Conservation (phyloP, 2,797 vertebrate genomes). For the Oreonectes daqikongensis region DNA sequence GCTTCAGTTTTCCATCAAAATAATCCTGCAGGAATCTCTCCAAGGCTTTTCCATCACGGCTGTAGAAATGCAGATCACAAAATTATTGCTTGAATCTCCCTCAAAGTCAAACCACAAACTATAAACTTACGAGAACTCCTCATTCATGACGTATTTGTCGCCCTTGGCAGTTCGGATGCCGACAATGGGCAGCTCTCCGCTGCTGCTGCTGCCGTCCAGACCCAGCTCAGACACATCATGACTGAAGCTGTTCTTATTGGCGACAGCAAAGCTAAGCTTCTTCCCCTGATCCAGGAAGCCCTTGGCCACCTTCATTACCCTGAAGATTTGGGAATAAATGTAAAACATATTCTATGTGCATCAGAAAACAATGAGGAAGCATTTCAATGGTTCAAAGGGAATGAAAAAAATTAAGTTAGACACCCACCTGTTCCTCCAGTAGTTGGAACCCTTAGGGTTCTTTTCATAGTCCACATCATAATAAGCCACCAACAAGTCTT, state of each 20-base stretch:
- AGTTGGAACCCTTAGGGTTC: slow-evolving; percentile 97
- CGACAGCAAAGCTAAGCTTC: slow-evolving; percentile 88
- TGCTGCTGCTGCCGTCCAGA: slow-evolving; percentile 76
- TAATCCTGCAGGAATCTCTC: slow-evolving; percentile 92
- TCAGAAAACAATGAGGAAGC: background rate
- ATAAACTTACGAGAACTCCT: slow-evolving; percentile 91
- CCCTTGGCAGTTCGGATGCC: slow-evolving; percentile 88
- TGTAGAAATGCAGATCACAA: slow-evolving; percentile 62
- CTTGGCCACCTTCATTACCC: slow-evolving; percentile 97
- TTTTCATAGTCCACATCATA: slow-evolving; percentile 96
- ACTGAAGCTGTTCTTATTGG: slow-evolving; percentile 84
- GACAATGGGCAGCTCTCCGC: slow-evolving; percentile 87
- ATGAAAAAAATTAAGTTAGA: background rate
- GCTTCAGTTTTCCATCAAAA: slow-evolving; percentile 91
- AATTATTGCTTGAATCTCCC: background rate
- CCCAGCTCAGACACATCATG: slow-evolving; percentile 91
- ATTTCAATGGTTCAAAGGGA: too few species aligned
- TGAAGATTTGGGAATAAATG: slow-evolving; percentile 57
- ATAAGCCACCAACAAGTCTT: slow-evolving; percentile 92
- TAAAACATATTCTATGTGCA: background rate
- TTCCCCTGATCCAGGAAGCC: slow-evolving; percentile 90
- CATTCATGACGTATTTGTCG: slow-evolving; percentile 93
- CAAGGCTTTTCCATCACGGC: slow-evolving; percentile 92
- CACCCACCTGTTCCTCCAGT: slow-evolving; percentile 95
- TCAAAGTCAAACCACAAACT: background rate